Percentiles rank a stretch among this genome's conserved stretches.
These are phyloP conservation scores for Eueremaeus valkanovi DNA, from an alignment of 2,888 invertebrate species.

Conservation along the genomic window DNA sequence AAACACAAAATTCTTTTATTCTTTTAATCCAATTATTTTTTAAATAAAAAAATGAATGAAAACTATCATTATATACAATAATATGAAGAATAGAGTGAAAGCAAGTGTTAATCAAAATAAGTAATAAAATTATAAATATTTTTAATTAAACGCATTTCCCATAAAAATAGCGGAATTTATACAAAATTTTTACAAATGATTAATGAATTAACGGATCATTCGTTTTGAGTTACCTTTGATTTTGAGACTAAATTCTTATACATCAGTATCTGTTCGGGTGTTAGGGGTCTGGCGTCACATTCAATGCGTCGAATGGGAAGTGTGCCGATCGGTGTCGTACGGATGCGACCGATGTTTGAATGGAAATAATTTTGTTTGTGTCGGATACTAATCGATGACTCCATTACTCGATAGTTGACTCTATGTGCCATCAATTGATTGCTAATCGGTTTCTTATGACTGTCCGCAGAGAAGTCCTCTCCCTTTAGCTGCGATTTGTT, in stretches of 20 bases:
- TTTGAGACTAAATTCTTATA: background rate
- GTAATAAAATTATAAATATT: too few species aligned
- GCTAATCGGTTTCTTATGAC: background rate
- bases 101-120: too few species aligned
- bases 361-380: background rate
- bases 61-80: too few species aligned
- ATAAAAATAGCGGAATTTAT: too few species aligned
- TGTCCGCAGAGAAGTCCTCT: slow-evolving; percentile 1
- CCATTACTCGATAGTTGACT: background rate
- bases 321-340: slow-evolving; percentile 33
- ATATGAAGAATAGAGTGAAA: too few species aligned
- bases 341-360: background rate
- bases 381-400: slow-evolving; percentile 2
- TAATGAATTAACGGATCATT: background rate
- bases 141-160: too few species aligned
- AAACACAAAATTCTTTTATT: too few species aligned
- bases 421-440: background rate
- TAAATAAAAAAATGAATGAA: background rate
- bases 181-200: too few species aligned
- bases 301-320: slow-evolving; percentile 47
- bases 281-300: slow-evolving; percentile 47
- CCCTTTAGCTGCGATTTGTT: slow-evolving; percentile 34
- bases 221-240: background rate
- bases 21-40: too few species aligned
- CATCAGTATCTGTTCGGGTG: slow-evolving; percentile 41